Evolutionary conservation across 2,797 vertebrate species (phyloP).

Genomic region (Graptemys geographica): DNA sequence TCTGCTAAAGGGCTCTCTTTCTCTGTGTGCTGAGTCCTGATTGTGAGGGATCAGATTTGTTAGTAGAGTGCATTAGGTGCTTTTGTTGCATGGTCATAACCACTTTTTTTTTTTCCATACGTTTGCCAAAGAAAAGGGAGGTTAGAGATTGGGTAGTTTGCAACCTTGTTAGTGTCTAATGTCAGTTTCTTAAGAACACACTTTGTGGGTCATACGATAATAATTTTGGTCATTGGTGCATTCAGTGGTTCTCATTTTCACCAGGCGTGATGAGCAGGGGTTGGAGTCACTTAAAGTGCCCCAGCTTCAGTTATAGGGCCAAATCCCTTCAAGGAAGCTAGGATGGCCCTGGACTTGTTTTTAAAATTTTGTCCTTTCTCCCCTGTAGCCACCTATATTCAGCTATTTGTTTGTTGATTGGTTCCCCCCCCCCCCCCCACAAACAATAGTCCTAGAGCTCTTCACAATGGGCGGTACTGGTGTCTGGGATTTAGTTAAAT

Average conservation of each 20-base stretch:
- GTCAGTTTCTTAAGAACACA: background rate
- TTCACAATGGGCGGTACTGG: accelerated
- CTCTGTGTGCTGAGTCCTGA: background rate
- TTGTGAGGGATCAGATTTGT: background rate
- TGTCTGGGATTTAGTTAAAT: background rate
- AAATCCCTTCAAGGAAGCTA: background rate
- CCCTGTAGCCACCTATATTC: accelerated
- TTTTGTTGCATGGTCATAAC: background rate
- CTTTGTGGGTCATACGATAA: background rate
- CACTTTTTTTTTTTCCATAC: background rate
- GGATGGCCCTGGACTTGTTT: accelerated
- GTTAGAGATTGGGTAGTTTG: background rate
- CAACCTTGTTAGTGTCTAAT: background rate
- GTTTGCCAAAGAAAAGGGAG: background rate
- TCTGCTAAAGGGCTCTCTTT: background rate
- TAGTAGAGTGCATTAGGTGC: background rate
- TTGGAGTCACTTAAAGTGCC: background rate
- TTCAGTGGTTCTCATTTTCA: background rate
- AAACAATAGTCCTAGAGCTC: accelerated
- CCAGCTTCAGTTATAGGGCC: background rate
- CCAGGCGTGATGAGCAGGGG: background rate
- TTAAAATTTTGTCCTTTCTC: background rate
- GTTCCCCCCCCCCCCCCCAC: background rate
- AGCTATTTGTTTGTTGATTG: background rate
- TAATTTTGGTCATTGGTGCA: background rate